phyloP scores from a whole-genome alignment of 2,888 invertebrate genomes.

The Philereme vetulata region DNA sequence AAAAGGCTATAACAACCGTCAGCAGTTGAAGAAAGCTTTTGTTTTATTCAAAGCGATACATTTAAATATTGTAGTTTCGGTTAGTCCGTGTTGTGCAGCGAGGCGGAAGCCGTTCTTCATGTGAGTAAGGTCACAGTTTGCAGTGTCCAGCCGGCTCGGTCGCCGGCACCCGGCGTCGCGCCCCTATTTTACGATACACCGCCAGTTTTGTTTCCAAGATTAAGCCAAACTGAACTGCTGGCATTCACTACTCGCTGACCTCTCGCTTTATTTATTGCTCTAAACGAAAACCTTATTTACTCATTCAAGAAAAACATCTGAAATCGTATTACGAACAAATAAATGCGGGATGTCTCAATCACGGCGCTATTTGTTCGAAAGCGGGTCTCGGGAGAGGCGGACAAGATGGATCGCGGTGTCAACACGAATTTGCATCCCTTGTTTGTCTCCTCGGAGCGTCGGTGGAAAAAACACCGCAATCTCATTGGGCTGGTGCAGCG shows the following conservation, averaged over 20 bases:
- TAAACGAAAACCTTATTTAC: constrained; percentile 54
- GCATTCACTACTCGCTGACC: constrained; percentile 64
- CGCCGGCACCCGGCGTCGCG: constrained; percentile 48
- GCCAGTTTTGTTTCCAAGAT: constrained; percentile 74
- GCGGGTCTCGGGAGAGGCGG: constrained; percentile 78
- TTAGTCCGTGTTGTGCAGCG: constrained; percentile 53
- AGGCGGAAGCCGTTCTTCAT: constrained; percentile 62
- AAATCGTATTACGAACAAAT: constrained; percentile 64
- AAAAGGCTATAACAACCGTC: constrained; percentile 18
- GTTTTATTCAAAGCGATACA: constrained; percentile 42
- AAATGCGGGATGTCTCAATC: constrained; percentile 72
- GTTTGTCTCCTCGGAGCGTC: constrained; percentile 77
- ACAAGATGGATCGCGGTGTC: constrained; percentile 83
- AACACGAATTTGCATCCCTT: constrained; percentile 84
- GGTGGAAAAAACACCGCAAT: constrained; percentile 81
- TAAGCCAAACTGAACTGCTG: constrained; percentile 74
- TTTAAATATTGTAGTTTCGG: constrained; percentile 33
- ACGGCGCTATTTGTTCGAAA: constrained; percentile 75
- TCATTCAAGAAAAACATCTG: constrained; percentile 61
- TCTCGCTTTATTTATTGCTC: constrained; percentile 60
- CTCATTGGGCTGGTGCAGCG: constrained; percentile 78
- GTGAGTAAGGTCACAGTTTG: constrained; percentile 71
- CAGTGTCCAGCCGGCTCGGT: constrained; percentile 50
- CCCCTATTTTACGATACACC: constrained; percentile 67
- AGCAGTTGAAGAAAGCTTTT: constrained; percentile 34